These are phyloP conservation scores for Mus musculus DNA, from an alignment of 2,113 vertebrate genomes.

Conservation along the genomic window DNA sequence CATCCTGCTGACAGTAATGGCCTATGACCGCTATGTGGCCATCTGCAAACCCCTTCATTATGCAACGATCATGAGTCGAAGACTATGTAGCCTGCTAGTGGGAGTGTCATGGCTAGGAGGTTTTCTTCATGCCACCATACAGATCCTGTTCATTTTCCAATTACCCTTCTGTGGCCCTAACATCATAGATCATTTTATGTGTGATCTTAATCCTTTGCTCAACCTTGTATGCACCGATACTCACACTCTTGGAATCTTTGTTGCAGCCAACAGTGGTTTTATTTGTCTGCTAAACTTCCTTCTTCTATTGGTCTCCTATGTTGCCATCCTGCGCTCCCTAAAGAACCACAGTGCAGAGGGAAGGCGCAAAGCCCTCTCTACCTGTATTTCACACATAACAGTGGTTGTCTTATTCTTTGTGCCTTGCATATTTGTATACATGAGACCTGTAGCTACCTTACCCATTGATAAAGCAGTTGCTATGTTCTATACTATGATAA, in stretches of 20 bases:
- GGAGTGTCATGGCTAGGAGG: slow-evolving; percentile 58
- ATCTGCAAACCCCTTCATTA: slow-evolving; percentile 82
- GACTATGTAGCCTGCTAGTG: background rate
- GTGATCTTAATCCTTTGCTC: slow-evolving; percentile 78
- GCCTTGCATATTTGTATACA: slow-evolving; percentile 78
- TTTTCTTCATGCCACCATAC: slow-evolving; percentile 76
- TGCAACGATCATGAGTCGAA: slow-evolving; percentile 57
- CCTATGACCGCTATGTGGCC: slow-evolving; percentile 77
- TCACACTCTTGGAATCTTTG: background rate
- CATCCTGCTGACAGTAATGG: slow-evolving; percentile 81
- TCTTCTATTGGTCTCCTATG: slow-evolving; percentile 72
- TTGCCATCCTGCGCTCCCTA: slow-evolving; percentile 77
- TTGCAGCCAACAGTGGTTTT: slow-evolving; percentile 71
- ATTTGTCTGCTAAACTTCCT: slow-evolving; percentile 74
- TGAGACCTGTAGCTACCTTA: slow-evolving; percentile 17
- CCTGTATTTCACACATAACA: slow-evolving; percentile 82
- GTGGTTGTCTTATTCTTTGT: slow-evolving; percentile 82
- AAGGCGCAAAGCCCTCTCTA: slow-evolving; percentile 79
- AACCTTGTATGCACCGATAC: slow-evolving; percentile 71
- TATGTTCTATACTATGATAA: slow-evolving; percentile 79
- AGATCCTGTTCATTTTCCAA: slow-evolving; percentile 68
- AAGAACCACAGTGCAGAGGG: background rate
- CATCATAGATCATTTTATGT: slow-evolving; percentile 79
- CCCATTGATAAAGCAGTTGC: slow-evolving; percentile 74
- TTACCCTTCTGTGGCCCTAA: slow-evolving; percentile 82